A percentile compares a stretch with the other conserved stretches of the same genome.
These are phyloP conservation scores for Pontoporia blainvillei DNA, from an alignment of 2,113 vertebrate species.

Conservation along the genomic window DNA sequence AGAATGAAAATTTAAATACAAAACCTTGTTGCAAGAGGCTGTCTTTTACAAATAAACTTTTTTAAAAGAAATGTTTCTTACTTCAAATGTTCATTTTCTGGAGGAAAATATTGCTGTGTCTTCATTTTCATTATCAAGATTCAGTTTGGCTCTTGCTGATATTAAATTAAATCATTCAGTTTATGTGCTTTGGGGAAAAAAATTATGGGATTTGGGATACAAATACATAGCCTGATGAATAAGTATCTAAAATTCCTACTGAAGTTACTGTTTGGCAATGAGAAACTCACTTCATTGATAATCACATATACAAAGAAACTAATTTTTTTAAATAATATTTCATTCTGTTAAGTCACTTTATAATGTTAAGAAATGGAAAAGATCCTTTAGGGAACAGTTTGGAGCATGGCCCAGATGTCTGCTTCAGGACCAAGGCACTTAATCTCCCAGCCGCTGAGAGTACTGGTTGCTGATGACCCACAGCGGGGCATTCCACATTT, in stretches of 20 bases:
- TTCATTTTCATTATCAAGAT: conserved; percentile 51
- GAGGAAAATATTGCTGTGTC: neutral
- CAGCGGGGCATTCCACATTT: neutral
- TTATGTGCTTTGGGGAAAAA: neutral
- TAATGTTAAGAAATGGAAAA: neutral
- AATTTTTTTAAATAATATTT: neutral
- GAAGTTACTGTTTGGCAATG: neutral
- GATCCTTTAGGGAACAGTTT: neutral
- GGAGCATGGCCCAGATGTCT: no score
- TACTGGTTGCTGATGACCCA: neutral
- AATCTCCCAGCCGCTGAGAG: neutral
- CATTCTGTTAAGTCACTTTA: neutral
- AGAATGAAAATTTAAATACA: conserved; percentile 72
- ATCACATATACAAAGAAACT: neutral
- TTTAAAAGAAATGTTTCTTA: conserved; percentile 69
- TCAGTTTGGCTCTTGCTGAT: conserved; percentile 16
- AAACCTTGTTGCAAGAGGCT: conserved; percentile 79
- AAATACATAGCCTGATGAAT: neutral
- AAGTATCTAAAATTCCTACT: neutral
- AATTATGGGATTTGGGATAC: neutral
- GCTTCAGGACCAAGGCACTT: neutral
- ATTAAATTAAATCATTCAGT: neutral
- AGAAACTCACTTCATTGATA: conserved; percentile 13
- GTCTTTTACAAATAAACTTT: conserved; percentile 80
- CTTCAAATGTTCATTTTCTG: conserved; percentile 47